A percentile compares a stretch with the other conserved stretches of the same genome.
These are phyloP conservation scores for Cardiocondyla obscurior DNA, from an alignment of 1,140 invertebrate species.

Conservation along the genomic window DNA sequence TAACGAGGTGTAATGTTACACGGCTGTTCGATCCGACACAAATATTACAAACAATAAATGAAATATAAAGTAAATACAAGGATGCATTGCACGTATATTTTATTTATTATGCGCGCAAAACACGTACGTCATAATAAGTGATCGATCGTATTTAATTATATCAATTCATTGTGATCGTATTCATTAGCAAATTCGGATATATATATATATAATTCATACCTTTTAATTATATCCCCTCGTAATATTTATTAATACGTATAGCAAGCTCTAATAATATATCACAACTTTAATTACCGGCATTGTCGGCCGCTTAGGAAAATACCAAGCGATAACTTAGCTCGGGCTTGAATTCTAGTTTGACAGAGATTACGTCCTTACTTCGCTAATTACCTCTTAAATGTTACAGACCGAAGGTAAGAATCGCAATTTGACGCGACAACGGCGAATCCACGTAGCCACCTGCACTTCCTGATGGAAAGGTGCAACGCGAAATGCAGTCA, in stretches of 20 bases:
- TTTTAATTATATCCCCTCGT: not conserved
- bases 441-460: not conserved
- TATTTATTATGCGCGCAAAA: not conserved
- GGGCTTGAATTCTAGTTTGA: not conserved
- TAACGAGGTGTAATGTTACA: not conserved
- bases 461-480: constrained; percentile 1
- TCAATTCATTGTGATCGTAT: not conserved
- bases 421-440: not conserved
- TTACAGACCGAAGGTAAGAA: not conserved
- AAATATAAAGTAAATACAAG: not conserved
- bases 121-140: not conserved
- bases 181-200: constrained; percentile 27
- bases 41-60: constrained; percentile 26
- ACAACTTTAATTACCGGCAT: not conserved
- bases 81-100: not conserved
- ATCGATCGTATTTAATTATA: not conserved
- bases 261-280: not conserved
- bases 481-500: constrained; percentile 23
- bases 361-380: not conserved
- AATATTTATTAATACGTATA: not conserved
- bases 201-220: constrained; percentile 14
- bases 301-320: not conserved
- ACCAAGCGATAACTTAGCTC: not conserved
- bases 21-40: not conserved
- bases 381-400: not conserved